phyloP scores from a whole-genome alignment of 2,888 invertebrate species.

The Cryptosula pallasiana region DNA sequence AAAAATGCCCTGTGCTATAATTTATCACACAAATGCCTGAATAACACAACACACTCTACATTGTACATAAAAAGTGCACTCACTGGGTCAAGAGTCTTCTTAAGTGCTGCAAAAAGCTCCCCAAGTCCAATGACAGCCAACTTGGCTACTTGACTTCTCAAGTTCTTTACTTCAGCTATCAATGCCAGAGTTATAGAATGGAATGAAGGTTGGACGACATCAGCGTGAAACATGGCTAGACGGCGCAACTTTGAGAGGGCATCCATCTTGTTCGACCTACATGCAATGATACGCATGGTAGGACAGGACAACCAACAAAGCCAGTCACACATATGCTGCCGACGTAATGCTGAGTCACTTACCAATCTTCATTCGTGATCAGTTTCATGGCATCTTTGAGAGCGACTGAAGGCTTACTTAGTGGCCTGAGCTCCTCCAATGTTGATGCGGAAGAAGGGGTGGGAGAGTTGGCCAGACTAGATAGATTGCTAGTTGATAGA shows the following conservation, averaged over 20 bases:
- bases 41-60: too few relatives aligned
- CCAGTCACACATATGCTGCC: too few relatives aligned
- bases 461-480: slow-evolving; percentile 62
- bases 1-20: too few relatives aligned
- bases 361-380: slow-evolving; percentile 51
- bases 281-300: too few relatives aligned
- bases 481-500: slow-evolving; percentile 54
- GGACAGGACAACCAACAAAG: too few relatives aligned
- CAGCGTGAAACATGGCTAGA: slow-evolving; percentile 47
- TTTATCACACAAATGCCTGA: too few relatives aligned
- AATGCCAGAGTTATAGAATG: slow-evolving; percentile 48
- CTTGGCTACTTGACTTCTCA: slow-evolving; percentile 80
- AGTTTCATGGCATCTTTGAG: slow-evolving; percentile 59
- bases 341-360: slow-evolving; percentile 26
- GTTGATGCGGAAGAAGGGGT: slow-evolving; percentile 56
- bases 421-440: slow-evolving; percentile 52
- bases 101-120: slow-evolving; percentile 65
- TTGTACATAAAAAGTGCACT: slow-evolving; percentile 46
- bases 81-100: slow-evolving; percentile 61
- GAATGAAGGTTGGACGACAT: slow-evolving; percentile 43
- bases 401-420: slow-evolving; percentile 64
- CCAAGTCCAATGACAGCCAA: slow-evolving; percentile 77
- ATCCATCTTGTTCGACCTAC: slow-evolving; percentile 52
- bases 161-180: slow-evolving; percentile 71
- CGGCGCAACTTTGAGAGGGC: slow-evolving; percentile 49